Conservation (phyloP, 2,797 vertebrate genomes). For the Cyprinella venusta region DNA sequence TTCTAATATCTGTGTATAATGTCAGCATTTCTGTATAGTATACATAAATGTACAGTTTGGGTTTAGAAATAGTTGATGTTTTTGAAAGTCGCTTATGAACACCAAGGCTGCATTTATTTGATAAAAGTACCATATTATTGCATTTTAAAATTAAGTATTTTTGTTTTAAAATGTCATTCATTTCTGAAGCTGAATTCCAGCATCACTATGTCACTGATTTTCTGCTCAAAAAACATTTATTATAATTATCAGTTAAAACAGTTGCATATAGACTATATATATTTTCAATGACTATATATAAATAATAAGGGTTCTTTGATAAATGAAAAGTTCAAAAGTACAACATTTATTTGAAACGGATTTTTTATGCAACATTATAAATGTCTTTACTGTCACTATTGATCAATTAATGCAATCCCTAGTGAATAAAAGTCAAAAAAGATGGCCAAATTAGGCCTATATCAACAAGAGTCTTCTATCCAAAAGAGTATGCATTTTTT, state of each 20-base stretch:
- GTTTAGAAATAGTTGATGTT: neutral
- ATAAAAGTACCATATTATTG: neutral
- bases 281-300: no score
- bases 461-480: no score
- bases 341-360: no score
- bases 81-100: neutral
- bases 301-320: neutral
- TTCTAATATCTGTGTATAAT: neutral
- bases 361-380: no score
- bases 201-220: neutral
- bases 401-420: neutral
- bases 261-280: no score
- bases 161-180: neutral
- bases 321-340: neutral
- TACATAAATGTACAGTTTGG: neutral
- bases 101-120: neutral
- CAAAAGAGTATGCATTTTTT: neutral
- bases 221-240: neutral
- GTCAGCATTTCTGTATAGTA: neutral
- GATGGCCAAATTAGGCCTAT: neutral
- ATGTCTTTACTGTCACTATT: neutral
- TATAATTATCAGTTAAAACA: neutral
- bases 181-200: neutral
- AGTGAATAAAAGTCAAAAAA: neutral
- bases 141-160: neutral